Base-by-base conservation (phyloP, 1,140 invertebrate genomes). In the Plodia interpunctella region DNA sequence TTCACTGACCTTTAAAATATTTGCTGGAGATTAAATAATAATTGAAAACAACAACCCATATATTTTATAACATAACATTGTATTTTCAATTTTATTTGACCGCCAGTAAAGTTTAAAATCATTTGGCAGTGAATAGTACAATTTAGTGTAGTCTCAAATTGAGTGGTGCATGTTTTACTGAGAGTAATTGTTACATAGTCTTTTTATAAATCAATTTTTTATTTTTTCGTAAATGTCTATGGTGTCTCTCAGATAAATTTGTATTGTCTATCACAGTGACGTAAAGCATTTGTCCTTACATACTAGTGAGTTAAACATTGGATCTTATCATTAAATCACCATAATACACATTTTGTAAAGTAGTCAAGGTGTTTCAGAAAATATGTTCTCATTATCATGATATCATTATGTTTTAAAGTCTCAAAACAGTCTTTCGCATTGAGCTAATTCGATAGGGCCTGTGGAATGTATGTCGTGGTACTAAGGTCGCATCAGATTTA, bases 271-370 rank as follows among this genome's bases (percentile, higher is more conserved):
- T 88, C 86, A 88, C 86, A 88, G 86, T 83, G 83, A 80, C 76
- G 72, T 88, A 86, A 86, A 87, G 84, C 84, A 87, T 88, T 85
- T 87, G 78, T 87, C 78, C 83, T 88, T 88, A 88, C 80, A 86
- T 87, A 79, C 86, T 88, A 87, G 81, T 87, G 86, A 88, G 80
- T 88, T 83, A 81, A 72, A 83, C 76, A 80, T 83, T 82, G 77
- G 84, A 86, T 87, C 78, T 88, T 88, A 88, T 78, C 72, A 86
- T 78, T 87, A 87, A 80, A 87, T 84, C 85, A 88, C 82, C 83
- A 76, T 78, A 82, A 79, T 85, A 88, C 77, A 80, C 74, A 75
- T 80, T 80, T 80, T 76, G 71, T 80, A 83, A 82, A 83, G 73
- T 87, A 70, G 74, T 84, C 77, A 84, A 84, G 80, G 80, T 86